Conservation (phyloP, 1,140 invertebrate species). For the Macrotrachela quadricornifera region DNA sequence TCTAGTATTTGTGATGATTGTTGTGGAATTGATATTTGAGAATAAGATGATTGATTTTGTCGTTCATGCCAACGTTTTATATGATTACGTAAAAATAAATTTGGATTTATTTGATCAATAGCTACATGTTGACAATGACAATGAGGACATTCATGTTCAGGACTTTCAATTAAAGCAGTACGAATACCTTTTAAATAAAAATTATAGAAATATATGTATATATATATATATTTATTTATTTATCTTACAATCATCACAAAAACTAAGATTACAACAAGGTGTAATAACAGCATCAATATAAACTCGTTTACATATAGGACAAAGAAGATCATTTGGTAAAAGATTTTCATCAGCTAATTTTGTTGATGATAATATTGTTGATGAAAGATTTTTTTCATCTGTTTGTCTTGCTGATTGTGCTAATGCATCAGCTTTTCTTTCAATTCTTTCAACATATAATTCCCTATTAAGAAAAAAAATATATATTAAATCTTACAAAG, state of each 20-base stretch:
- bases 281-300: conserved; percentile 83
- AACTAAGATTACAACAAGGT: conserved; percentile 85
- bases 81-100: conserved; percentile 62
- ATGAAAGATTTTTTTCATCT: too few relatives aligned
- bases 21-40: too few relatives aligned
- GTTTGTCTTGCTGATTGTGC: too few relatives aligned
- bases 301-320: conserved; percentile 73
- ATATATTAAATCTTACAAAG: too few relatives aligned
- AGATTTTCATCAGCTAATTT: too few relatives aligned
- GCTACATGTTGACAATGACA: conserved; percentile 75
- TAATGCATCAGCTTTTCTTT: too few relatives aligned
- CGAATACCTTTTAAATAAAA: conserved; percentile 46
- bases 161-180: conserved; percentile 61
- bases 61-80: conserved; percentile 29
- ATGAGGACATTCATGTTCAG: conserved; percentile 76
- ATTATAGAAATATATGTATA: background rate
- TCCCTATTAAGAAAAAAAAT: too few relatives aligned
- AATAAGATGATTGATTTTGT: too few relatives aligned
- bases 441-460: too few relatives aligned
- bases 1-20: too few relatives aligned
- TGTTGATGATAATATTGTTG: too few relatives aligned
- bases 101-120: conserved; percentile 72
- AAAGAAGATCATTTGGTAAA: conserved; percentile 60
- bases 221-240: too few relatives aligned
- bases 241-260: conserved; percentile 79